Percentiles rank a stretch among this genome's conserved stretches.
phyloP scores from a whole-genome alignment of 2,888 invertebrate species.

The Conomelus anceps region DNA sequence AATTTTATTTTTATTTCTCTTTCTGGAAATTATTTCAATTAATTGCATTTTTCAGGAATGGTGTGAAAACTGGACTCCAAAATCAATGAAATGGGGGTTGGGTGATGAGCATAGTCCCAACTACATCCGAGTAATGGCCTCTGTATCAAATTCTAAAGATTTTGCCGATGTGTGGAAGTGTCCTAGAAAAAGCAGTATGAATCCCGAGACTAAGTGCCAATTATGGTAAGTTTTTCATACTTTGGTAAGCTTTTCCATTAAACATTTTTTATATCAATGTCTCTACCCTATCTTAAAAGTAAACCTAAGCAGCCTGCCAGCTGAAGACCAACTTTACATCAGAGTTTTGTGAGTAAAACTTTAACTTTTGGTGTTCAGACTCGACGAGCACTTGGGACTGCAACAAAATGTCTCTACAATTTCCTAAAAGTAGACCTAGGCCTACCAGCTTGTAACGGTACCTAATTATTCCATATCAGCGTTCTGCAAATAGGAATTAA shows the following conservation, averaged over 20 bases:
- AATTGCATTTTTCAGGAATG: slow-evolving; percentile 29
- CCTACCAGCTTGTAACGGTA: too few species aligned
- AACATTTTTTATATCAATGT: too few species aligned
- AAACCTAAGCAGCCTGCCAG: too few species aligned
- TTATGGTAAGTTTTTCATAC: slow-evolving; percentile 62
- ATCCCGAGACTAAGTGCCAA: slow-evolving; percentile 80
- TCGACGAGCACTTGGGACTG: too few species aligned
- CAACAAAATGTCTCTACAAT: too few species aligned
- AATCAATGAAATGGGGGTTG: slow-evolving; percentile 42
- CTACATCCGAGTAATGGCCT: slow-evolving; percentile 79
- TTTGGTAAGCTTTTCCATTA: neutral
- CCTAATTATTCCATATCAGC: too few species aligned
- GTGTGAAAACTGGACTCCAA: slow-evolving; percentile 33
- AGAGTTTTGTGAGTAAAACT: too few species aligned
- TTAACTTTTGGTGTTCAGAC: too few species aligned
- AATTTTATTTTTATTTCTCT: neutral
- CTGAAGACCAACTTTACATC: too few species aligned
- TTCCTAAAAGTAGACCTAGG: too few species aligned
- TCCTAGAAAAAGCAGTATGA: slow-evolving; percentile 81
- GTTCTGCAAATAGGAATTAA: too few species aligned
- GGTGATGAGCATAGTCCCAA: slow-evolving; percentile 76
- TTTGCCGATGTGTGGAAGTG: slow-evolving; percentile 84
- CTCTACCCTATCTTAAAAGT: too few species aligned
- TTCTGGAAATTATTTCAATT: neutral
- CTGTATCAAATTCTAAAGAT: slow-evolving; percentile 83